Conservation (phyloP, 2,888 invertebrate species). For the Oscheius sp. region DNA sequence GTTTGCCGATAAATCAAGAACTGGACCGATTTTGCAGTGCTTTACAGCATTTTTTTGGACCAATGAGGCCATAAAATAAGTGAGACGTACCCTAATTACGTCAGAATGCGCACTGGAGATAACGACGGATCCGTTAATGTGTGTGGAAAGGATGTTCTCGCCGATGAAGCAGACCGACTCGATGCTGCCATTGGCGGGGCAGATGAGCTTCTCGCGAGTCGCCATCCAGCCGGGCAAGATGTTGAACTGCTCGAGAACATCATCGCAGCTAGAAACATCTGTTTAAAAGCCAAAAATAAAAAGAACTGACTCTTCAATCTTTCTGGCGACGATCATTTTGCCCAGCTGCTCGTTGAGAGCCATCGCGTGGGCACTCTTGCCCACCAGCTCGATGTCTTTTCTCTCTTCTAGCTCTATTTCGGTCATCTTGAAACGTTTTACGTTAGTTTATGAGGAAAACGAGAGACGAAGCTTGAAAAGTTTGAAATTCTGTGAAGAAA, state of each 20-base stretch:
- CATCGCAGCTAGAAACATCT: constrained; percentile 35
- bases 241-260: constrained; percentile 54
- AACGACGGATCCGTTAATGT: constrained; percentile 38
- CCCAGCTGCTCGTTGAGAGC: constrained; percentile 46
- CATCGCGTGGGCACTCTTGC: constrained; percentile 42
- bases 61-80: not conserved
- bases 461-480: not conserved
- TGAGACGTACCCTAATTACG: constrained; percentile 12
- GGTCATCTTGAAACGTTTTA: constrained; percentile 4
- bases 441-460: not conserved
- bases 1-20: no score
- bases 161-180: constrained; percentile 40
- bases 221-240: constrained; percentile 48
- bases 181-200: constrained; percentile 35
- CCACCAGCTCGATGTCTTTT: constrained; percentile 24
- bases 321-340: constrained; percentile 50
- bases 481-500: not conserved
- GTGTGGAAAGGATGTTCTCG: constrained; percentile 28
- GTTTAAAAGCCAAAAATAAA: not conserved
- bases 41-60: no score
- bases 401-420: constrained; percentile 38
- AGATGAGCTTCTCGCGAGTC: constrained; percentile 43
- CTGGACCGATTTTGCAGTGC: no score
- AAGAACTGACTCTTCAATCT: constrained; percentile 36
- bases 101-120: constrained; percentile 32